phyloP scores from a whole-genome alignment of 2,888 invertebrate genomes.

The Agrotis segetum region DNA sequence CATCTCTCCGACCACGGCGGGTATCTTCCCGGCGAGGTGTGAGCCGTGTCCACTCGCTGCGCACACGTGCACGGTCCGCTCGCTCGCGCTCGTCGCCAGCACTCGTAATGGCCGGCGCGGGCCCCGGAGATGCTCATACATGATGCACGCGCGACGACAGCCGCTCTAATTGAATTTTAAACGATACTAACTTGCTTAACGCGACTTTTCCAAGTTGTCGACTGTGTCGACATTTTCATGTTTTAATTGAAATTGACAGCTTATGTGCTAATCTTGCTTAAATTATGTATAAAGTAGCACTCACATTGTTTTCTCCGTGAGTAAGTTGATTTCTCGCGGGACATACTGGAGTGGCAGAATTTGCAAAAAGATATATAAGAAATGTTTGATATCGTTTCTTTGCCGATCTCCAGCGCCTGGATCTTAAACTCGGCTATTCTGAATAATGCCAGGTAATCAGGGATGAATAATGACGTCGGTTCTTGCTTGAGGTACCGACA shows the following conservation, averaged over 20 bases:
- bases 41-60: too few relatives aligned
- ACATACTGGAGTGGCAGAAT: constrained; percentile 60
- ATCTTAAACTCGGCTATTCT: constrained; percentile 49
- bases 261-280: constrained; percentile 41
- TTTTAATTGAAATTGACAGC: constrained; percentile 45
- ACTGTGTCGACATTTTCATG: constrained; percentile 43
- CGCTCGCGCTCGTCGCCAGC: constrained; percentile 20
- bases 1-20: constrained; percentile 31
- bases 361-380: constrained; percentile 64
- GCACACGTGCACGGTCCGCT: too few relatives aligned
- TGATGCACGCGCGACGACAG: constrained; percentile 26
- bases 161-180: constrained; percentile 67
- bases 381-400: constrained; percentile 49
- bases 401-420: constrained; percentile 30
- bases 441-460: constrained; percentile 58
- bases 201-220: constrained; percentile 29
- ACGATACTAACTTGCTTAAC: constrained; percentile 55
- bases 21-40: constrained; percentile 7
- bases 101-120: constrained; percentile 29
- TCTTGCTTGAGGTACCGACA: constrained; percentile 27
- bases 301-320: constrained; percentile 44
- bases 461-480: constrained; percentile 51
- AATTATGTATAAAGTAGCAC: constrained; percentile 38
- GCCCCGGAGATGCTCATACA: constrained; percentile 36
- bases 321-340: constrained; percentile 68